Conservation (phyloP, 2,888 invertebrate species). For the Clitarchus hookeri region DNA sequence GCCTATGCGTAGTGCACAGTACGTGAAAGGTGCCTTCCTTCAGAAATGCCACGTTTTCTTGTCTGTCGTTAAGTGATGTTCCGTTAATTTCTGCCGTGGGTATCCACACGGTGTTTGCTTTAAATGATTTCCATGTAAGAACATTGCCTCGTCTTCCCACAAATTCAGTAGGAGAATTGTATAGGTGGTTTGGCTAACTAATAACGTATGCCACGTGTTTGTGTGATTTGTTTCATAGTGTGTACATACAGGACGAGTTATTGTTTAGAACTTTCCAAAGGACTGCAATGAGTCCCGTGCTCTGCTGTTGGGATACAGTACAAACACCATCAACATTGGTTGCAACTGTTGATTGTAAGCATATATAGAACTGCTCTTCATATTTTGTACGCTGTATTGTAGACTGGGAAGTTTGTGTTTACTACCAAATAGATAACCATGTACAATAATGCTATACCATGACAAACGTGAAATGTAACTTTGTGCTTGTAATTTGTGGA, state of each 20-base stretch:
- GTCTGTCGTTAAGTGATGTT: background rate
- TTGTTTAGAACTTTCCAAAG: too few relatives aligned
- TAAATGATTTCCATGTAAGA: background rate
- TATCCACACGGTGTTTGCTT: background rate
- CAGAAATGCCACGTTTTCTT: background rate
- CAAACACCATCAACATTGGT: slow-evolving; percentile 2
- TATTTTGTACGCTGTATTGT: slow-evolving; percentile 4
- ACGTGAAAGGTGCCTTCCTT: slow-evolving; percentile 5
- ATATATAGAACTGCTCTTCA: slow-evolving; percentile 3
- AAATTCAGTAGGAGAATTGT: background rate
- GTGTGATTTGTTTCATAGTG: background rate
- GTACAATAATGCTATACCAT: slow-evolving; percentile 8
- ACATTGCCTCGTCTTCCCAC: slow-evolving; percentile 14
- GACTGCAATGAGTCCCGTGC: too few relatives aligned
- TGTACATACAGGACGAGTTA: background rate
- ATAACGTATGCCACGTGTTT: background rate
- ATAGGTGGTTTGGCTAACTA: background rate
- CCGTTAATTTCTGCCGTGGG: background rate
- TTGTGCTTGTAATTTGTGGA: background rate
- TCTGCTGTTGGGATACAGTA: background rate
- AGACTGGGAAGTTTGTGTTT: background rate
- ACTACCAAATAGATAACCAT: slow-evolving; percentile 10
- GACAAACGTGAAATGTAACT: background rate
- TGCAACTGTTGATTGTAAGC: background rate
- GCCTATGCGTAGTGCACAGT: background rate